phyloP scores from a whole-genome alignment of 1,140 invertebrate species.

The Heliconius himera region DNA sequence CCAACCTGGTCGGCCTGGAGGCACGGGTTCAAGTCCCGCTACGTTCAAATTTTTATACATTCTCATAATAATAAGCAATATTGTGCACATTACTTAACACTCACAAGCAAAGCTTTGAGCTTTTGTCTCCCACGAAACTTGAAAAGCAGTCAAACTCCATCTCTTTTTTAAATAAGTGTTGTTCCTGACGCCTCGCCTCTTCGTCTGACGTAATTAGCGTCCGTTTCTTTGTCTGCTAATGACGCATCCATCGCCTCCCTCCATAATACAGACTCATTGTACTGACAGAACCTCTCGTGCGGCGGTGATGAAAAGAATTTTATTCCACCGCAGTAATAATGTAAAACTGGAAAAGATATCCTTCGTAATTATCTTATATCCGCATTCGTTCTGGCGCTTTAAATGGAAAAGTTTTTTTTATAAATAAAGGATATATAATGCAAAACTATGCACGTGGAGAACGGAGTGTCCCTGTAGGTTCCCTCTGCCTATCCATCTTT shows the following conservation, averaged over 20 bases:
- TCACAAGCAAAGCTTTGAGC: background rate
- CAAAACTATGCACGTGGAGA: no score
- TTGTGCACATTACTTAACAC: background rate
- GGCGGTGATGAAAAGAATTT: conserved; percentile 4
- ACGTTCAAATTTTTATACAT: no score
- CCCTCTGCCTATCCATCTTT: no score
- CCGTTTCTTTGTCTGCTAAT: conserved; percentile 12
- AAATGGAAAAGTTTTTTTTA: background rate
- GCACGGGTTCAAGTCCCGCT: no score
- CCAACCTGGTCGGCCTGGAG: no score
- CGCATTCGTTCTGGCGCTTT: background rate
- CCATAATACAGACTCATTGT: conserved; percentile 7
- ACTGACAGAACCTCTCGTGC: conserved; percentile 8
- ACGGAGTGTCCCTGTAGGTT: no score
- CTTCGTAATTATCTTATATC: background rate
- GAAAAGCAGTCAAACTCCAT: conserved; percentile 3
- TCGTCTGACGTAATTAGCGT: conserved; percentile 5
- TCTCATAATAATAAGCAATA: no score
- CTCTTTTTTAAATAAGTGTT: conserved; percentile 4
- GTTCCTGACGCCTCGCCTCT: background rate
- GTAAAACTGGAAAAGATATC: conserved; percentile 2
- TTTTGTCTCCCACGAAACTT: background rate
- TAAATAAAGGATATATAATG: no score
- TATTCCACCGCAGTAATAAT: background rate
- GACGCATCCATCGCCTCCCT: background rate